Evolutionary conservation across 2,797 vertebrate genomes (phyloP), one percentile per base, ranked within the genome.

Genomic region (Sebastes matsubarae): DNA sequence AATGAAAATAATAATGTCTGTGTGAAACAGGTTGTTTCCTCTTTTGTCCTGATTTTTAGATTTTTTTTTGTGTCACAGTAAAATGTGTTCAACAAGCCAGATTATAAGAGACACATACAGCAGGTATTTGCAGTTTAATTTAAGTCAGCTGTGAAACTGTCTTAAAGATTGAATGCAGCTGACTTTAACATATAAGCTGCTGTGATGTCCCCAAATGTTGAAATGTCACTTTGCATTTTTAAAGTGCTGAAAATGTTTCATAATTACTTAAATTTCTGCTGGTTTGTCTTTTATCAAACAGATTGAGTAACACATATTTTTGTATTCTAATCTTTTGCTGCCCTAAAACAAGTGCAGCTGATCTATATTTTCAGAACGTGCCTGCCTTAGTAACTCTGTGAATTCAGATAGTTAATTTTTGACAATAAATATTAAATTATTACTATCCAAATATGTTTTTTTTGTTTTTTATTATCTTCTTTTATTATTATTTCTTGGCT

Each of bases 381-480:
- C 76, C 88, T 87, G 75, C 66, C 55, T 78, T 36, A 73, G 25
- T 13, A 59, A 71, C 68, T 64, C 55, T 84, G 60, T 38, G 72
- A 42, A 78, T 75, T 58, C 34, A 77, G 16, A 70, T 27, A 2
- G 1, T 30, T 8, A 2, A 55, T 55, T 69, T 84, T 79, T 67
- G 50, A 82, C 66, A 87, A 82, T 82, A 75, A 77, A 82, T 36
- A 32, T 38, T 70, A 52, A 79, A 79, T 74, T 59, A 77, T 81
- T 55, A 25, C 11, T 4, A 2, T 22, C 5, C 27, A 18, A 18
- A 29, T 59, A 2, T n/a, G 8, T 2, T 11, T 2, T 13, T 13
- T 36, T 69, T 46, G 9, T 18, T 25, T 22, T 25, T 25, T 25
- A 8, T 8, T 36, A 11, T 34, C 1, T 4, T 14, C 14, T 46